Conservation (phyloP, 2,888 invertebrate genomes). For the Autographa pulchrina region DNA sequence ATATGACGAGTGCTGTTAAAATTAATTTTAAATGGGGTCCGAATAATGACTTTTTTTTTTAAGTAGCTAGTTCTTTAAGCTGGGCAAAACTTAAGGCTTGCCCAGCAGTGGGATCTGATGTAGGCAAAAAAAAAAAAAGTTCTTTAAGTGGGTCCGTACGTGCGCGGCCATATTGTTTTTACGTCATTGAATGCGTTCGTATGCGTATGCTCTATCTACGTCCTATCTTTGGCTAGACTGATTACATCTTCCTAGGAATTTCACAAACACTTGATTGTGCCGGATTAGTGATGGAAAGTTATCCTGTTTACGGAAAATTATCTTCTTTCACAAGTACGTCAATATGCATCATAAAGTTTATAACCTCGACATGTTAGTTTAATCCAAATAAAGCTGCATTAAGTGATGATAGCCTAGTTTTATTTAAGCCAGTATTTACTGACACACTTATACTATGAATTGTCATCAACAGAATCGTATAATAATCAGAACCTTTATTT, state of each 20-base stretch:
- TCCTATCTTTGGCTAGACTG: background rate
- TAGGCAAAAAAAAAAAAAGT: too few species aligned
- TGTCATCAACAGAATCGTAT: background rate
- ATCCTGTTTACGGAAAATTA: background rate
- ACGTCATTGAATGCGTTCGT: too few species aligned
- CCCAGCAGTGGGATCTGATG: too few species aligned
- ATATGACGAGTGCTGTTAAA: too few species aligned
- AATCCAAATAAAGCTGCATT: conserved; percentile 37
- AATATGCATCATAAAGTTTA: conserved; percentile 5
- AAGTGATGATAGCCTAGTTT: conserved; percentile 52
- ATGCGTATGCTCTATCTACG: too few species aligned
- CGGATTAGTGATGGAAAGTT: conserved; percentile 1
- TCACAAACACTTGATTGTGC: background rate
- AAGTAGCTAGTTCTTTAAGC: too few species aligned
- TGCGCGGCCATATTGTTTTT: too few species aligned
- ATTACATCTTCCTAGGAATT: background rate
- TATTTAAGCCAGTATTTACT: conserved; percentile 51
- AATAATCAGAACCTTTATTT: too few species aligned
- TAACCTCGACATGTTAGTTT: conserved; percentile 27
- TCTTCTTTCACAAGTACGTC: background rate
- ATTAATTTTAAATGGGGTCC: too few species aligned
- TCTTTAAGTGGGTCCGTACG: too few species aligned
- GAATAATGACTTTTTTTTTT: too few species aligned
- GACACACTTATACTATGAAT: background rate
- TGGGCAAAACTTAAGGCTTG: too few species aligned